Conservation (phyloP, 2,113 vertebrate species). For the Xiphophorus couchianus region DNA sequence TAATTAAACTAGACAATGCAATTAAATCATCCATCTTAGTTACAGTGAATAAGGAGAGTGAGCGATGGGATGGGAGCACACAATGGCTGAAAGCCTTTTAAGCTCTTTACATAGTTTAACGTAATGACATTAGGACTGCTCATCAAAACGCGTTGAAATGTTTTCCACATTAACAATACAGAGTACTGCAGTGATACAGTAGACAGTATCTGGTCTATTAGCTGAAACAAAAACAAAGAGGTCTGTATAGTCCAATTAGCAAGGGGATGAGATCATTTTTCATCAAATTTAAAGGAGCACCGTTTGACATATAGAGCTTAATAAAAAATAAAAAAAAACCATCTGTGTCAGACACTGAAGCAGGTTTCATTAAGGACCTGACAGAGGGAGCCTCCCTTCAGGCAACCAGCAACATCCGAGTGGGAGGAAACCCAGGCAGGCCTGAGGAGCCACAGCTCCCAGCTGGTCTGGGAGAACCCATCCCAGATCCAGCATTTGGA, state of each 20-base stretch:
- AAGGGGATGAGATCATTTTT: not conserved
- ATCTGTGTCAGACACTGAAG: not conserved
- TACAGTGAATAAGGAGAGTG: slow-evolving; percentile 7
- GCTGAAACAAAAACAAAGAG: not conserved
- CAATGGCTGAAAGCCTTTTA: not conserved
- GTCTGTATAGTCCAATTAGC: not conserved
- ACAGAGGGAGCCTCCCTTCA: slow-evolving; percentile 2
- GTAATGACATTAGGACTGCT: slow-evolving; percentile 3
- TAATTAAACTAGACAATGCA: slow-evolving; percentile 6
- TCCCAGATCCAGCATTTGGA: slow-evolving; percentile 40
- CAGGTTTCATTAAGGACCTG: not conserved
- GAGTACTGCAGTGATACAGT: not conserved
- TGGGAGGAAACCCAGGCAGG: slow-evolving; percentile 9
- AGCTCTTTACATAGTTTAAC: not conserved
- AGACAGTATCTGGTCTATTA: not conserved
- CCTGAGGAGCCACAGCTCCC: slow-evolving; percentile 20
- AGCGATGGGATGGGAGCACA: slow-evolving; percentile 11
- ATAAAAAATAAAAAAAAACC: not conserved
- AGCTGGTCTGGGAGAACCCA: slow-evolving; percentile 15
- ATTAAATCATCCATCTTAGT: slow-evolving; percentile 16
- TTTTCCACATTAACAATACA: slow-evolving; percentile 13
- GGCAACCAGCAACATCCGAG: not conserved
- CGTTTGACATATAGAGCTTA: not conserved
- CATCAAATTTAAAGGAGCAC: not conserved
- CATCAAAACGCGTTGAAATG: not conserved